Evolutionary conservation across 2,888 invertebrate genomes (phyloP), one percentile per base, ranked within the genome.

Genomic region (Oxystoma pomonae): DNA sequence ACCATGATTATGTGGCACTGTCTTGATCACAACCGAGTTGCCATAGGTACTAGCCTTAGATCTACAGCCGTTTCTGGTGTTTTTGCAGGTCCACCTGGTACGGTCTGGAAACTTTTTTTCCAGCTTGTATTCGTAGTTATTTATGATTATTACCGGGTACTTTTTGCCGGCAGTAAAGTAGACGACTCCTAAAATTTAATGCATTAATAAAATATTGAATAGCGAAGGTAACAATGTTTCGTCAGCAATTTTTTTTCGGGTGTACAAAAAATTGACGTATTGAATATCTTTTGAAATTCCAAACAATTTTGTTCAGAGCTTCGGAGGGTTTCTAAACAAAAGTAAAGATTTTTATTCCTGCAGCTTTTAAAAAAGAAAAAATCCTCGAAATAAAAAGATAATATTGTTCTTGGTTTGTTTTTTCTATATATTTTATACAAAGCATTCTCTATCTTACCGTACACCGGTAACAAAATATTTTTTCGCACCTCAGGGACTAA

Each of bases 131-230:
- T 59, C 59, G 53, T 20, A 59, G 1, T 20, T 20, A n/a, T 59
- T 19, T 19, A 59, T 19, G 7, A 59, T 53, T 53, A 59, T 19
- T 9, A 20, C 17, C 5, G 60, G 60, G 21, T 60, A 17, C 20
- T 60, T 60, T 16, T 35, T 19, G 35, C 60, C 55, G n/a, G 3
- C 16, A 1, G 35, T 20, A 60, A 60, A 60, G 20, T 55, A 60
- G 2, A 60, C 35, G n/a, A 53, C 59, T 20, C 57, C 61, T 58
- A 61, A 61, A 61, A 61, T 3, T 35, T 12, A 50, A 50, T 50
- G n/a, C n/a, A n/a, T n/a, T n/a, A n/a, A n/a, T n/a, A n/a, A n/a
- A n/a, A n/a, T n/a, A n/a, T n/a, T n/a, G n/a, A n/a, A n/a, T n/a
- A n/a, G n/a, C n/a, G n/a, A n/a, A n/a, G n/a, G n/a, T n/a, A n/a